Base-by-base conservation (phyloP, 2,113 vertebrate genomes). In the Pantherophis guttatus region DNA sequence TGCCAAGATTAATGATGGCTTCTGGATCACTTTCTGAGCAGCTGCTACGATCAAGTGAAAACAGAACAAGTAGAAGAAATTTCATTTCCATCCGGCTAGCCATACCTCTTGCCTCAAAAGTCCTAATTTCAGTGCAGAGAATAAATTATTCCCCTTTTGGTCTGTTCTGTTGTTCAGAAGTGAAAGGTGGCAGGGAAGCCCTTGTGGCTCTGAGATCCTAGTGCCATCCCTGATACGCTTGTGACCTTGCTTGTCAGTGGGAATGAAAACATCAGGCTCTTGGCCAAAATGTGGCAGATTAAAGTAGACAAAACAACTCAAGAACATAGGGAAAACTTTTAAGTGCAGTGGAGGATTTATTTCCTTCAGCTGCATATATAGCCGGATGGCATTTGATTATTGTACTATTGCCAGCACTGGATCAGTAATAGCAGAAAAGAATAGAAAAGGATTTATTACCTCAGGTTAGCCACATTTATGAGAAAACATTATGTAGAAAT, bases 21-120 rank as follows among this genome's bases (percentile, higher is more conserved):
- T 93, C 55, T n/a, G 75, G 85, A 91, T 91, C 92, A 93, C 92
- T 95, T 96, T 92, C 89, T 10, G 29, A 50, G 93, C 59, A 70
- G 33, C 39, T 89, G 0, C 92, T 92, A 59, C 24, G 10, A 81
- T 44, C 75, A 65, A 91, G 12, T 54, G 90, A 53, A 54, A 92
- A 88, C 75, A 29, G 86, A 75, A 48, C 59, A 57, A 75, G 19
- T 50, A 6, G 23, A 55, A 57, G 54, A 58, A 57, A 89, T 89
- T 89, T 81, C 11, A n/a, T 85, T 86, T 59, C 13, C 50, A 24
- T 58, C 33, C 90, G 48, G 57, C 55, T 54, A 26, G 70, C 75
- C 57, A 17, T 86, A 52, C 24, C 59, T 50, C 13, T 90, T 93
- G 75, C 57, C 57, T 81, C 58, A 59, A 54, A 48, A 93, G 44